Percentiles rank a stretch among this genome's conserved stretches.
Evolutionary conservation across 2,888 invertebrate species (phyloP).

Genomic region (Noctua janthina): DNA sequence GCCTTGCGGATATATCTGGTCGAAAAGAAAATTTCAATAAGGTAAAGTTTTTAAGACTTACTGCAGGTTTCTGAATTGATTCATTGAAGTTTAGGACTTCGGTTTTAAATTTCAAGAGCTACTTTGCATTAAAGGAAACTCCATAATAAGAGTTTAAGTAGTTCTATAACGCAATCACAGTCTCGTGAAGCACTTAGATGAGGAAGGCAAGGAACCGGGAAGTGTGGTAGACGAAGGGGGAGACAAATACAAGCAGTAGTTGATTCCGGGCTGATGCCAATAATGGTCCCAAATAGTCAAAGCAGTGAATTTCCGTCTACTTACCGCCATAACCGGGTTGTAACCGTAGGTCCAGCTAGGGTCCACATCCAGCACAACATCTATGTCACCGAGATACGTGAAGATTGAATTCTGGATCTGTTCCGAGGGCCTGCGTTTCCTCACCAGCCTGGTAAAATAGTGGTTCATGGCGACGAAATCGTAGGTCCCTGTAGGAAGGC

Average conservation of each 20-base stretch:
- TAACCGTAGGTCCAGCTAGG: slow-evolving; percentile 60
- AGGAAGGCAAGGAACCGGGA: not conserved
- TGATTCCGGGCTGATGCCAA: not conserved
- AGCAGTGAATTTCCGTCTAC: not conserved
- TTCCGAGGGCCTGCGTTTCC: slow-evolving; percentile 55
- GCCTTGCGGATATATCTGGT: slow-evolving; percentile 41
- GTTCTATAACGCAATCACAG: not conserved
- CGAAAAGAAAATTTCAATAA: not conserved
- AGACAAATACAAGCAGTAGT: not conserved
- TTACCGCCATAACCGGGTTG: not conserved
- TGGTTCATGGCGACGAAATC: slow-evolving; percentile 88
- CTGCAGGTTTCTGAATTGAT: not conserved
- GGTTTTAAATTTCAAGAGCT: not conserved
- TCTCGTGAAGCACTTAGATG: not conserved
- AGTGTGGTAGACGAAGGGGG: not conserved
- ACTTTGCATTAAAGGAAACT: not conserved
- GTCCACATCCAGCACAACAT: slow-evolving; percentile 45
- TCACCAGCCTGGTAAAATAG: slow-evolving; percentile 77
- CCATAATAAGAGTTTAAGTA: not conserved
- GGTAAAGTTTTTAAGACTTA: not conserved
- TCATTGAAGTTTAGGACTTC: not conserved
- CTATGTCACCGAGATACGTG: slow-evolving; percentile 57
- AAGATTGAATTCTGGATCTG: slow-evolving; percentile 32
- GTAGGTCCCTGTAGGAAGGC: slow-evolving; percentile 77
- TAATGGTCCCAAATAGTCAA: not conserved